Evolutionary conservation across 2,888 invertebrate genomes (phyloP), one percentile per base, ranked within the genome.

Genomic region (Liposcelis brunnea): DNA sequence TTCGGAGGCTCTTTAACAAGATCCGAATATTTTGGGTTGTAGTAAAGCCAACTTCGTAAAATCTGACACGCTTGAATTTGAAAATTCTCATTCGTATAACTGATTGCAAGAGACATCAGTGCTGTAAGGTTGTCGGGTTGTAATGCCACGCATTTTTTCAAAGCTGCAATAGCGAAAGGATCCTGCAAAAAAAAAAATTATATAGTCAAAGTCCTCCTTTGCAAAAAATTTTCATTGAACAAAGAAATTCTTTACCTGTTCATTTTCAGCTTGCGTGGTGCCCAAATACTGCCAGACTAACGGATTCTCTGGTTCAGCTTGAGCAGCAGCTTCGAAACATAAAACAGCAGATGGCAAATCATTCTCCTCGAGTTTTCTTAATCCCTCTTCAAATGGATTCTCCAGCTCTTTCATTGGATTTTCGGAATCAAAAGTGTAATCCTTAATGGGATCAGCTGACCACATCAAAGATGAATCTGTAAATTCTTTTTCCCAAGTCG

Each of bases 241-340:
- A n/a, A n/a, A n/a, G n/a, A n/a, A n/a, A n/a, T n/a, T n/a, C 10
- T 34, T 42, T 54, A 67, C 75, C 66, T 83, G 93, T 68, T 99
- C 98, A 67, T 98, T 98, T 69, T 97, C 93, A 33, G 97, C 91
- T 63, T 95, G 94, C 26, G 91, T 84, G 44, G 81, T 82, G 8
- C 94, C 94, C 40, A 94, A 66, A 31, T 83, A 66, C 50, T 82
- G 75, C 94, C 94, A 94, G 1, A 81, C 83, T 62, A 87, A 81
- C 0, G 75, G 68, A 56, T 82, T 81, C 43, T 78, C 70, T 2
- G 82, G 77, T 42, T 83, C 71, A 58, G 87, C 80, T 57, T 85
- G 81, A 2, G 80, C 90, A 8, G 95, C 94, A 43, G 90, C 89
- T 66, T 98, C 98, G 66, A 98, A 97, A 57, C 93, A 84, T 19